Evolutionary conservation across 2,888 invertebrate genomes (phyloP).

Genomic region (Leptura quadrifasciata): DNA sequence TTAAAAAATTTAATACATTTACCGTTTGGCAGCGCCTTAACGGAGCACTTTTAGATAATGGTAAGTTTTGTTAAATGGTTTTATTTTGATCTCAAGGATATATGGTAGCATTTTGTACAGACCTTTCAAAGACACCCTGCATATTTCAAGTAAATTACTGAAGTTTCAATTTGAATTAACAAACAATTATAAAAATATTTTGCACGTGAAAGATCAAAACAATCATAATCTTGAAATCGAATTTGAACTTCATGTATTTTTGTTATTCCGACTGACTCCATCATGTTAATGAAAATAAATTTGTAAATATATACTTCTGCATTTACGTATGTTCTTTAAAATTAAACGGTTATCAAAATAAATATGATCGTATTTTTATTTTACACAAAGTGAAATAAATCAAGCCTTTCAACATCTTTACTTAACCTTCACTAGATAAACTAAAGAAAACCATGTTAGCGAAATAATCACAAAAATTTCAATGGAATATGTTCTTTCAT

Average conservation of each 20-base stretch:
- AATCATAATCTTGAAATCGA: not conserved
- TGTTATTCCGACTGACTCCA: not conserved
- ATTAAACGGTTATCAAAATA: not conserved
- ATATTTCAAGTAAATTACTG: no score
- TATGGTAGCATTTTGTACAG: no score
- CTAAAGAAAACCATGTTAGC: not conserved
- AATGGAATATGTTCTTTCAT: no score
- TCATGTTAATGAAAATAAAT: slow-evolving; percentile 7
- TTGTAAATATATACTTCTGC: not conserved
- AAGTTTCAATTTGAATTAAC: not conserved
- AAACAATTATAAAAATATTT: not conserved
- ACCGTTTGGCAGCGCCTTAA: no score
- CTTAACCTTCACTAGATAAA: not conserved
- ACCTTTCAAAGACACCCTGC: no score
- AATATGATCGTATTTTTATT: not conserved
- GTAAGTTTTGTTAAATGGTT: no score
- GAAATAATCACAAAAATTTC: no score
- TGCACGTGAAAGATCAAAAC: not conserved
- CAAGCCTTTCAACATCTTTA: not conserved
- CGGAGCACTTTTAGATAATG: no score
- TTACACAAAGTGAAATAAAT: slow-evolving; percentile 4
- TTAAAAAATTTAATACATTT: no score
- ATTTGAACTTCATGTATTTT: not conserved
- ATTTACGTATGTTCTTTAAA: not conserved
- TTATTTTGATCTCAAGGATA: no score